Conservation (phyloP, 2,888 invertebrate species). For the Athalia rosae region DNA sequence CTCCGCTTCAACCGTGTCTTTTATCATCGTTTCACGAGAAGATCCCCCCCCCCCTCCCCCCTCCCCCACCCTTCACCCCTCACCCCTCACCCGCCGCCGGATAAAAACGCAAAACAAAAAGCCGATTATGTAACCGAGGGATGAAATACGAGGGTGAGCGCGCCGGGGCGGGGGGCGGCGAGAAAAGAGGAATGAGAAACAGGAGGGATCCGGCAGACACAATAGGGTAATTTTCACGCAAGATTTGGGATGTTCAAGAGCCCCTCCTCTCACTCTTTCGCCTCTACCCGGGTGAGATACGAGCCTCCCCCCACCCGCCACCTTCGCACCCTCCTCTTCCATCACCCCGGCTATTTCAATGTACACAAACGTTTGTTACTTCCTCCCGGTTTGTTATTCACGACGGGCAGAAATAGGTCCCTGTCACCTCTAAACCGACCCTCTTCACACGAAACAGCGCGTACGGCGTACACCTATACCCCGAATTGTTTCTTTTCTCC, state of each 20-base stretch:
- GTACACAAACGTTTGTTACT: slow-evolving; percentile 72
- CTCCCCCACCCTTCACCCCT: no score
- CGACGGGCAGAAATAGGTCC: slow-evolving; percentile 27
- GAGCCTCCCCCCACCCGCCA: slow-evolving; percentile 53
- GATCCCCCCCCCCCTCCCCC: no score
- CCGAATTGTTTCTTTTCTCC: slow-evolving; percentile 15
- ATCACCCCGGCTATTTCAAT: slow-evolving; percentile 68
- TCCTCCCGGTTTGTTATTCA: slow-evolving; percentile 72
- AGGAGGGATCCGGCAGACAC: slow-evolving; percentile 59
- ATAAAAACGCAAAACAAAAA: slow-evolving; percentile 72
- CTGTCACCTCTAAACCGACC: slow-evolving; percentile 12
- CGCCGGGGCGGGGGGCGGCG: slow-evolving; percentile 34
- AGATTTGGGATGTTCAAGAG: slow-evolving; percentile 69
- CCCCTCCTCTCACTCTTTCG: slow-evolving; percentile 46
- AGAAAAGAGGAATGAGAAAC: slow-evolving; percentile 52
- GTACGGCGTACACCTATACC: slow-evolving; percentile 9
- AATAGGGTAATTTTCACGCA: slow-evolving; percentile 74
- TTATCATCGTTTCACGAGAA: slow-evolving; percentile 35
- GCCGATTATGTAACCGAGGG: slow-evolving; percentile 72
- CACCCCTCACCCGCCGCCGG: no score
- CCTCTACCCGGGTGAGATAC: slow-evolving; percentile 66
- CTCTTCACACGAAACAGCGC: neutral
- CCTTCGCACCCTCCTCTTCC: no score
- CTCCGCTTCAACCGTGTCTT: neutral
- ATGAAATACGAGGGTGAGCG: slow-evolving; percentile 66